Evolutionary conservation across 2,113 vertebrate genomes (phyloP).

Genomic region (Dasypus novemcinctus): DNA sequence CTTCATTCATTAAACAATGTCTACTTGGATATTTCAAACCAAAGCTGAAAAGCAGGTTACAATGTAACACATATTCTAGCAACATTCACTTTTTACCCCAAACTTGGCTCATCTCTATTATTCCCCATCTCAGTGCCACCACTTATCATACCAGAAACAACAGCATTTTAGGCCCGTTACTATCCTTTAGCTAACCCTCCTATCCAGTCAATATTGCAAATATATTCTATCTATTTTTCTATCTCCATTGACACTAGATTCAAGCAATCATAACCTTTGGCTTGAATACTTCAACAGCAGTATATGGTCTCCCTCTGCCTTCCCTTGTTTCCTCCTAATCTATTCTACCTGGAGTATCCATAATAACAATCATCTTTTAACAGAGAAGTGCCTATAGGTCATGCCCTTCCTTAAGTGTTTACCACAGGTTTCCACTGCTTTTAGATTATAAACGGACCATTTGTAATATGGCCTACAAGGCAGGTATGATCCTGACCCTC

Average conservation of each 20-base stretch:
- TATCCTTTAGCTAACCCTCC: neutral
- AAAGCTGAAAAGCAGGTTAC: neutral
- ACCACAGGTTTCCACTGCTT: neutral
- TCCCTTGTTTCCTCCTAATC: neutral
- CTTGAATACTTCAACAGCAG: neutral
- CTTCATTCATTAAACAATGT: neutral
- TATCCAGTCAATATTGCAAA: neutral
- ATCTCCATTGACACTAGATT: neutral
- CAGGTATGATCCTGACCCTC: neutral
- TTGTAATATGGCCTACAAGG: neutral
- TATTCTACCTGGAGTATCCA: neutral
- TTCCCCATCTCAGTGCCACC: neutral
- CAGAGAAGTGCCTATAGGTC: neutral
- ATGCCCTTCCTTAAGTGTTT: too few species aligned
- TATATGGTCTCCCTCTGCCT: neutral
- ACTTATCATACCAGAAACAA: neutral
- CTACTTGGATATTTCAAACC: conserved; percentile 23
- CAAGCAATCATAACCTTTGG: neutral
- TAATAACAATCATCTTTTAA: neutral
- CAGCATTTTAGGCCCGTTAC: neutral
- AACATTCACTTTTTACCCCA: neutral
- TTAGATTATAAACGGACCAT: neutral
- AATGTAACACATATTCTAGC: conserved; percentile 4
- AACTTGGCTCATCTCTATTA: neutral
- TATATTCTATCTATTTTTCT: neutral